Evolutionary conservation across 1,140 invertebrate genomes (phyloP).

Genomic region (Anoplolepis gracilipes): DNA sequence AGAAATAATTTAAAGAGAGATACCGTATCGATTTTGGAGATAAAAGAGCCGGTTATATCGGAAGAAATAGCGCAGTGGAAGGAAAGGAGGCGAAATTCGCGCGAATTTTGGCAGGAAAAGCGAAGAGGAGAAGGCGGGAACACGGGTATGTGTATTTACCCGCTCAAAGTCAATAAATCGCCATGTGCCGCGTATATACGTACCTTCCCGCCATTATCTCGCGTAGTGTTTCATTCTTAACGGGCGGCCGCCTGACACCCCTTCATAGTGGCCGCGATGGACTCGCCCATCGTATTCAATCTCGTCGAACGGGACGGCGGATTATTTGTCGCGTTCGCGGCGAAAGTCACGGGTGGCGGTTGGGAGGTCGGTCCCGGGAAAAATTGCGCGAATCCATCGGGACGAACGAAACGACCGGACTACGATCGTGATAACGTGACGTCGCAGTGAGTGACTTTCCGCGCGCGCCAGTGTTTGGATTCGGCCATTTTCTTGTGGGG

Average conservation of each 20-base stretch:
- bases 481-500: slow-evolving; percentile 80
- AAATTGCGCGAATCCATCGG: slow-evolving; percentile 40
- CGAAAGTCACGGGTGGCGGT: slow-evolving; percentile 22
- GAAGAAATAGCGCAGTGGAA: neutral
- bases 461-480: slow-evolving; percentile 62
- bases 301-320: neutral
- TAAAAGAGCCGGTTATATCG: slow-evolving; percentile 22
- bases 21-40: slow-evolving; percentile 49
- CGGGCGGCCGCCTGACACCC: slow-evolving; percentile 62
- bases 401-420: slow-evolving; percentile 48
- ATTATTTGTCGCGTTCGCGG: slow-evolving; percentile 18
- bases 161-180: slow-evolving; percentile 50
- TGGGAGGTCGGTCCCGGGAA: neutral
- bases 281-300: slow-evolving; percentile 75
- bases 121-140: slow-evolving; percentile 39
- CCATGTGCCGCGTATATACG: slow-evolving; percentile 62
- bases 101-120: slow-evolving; percentile 31
- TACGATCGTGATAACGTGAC: neutral
- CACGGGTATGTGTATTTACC: slow-evolving; percentile 68
- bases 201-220: slow-evolving; percentile 80
- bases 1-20: neutral
- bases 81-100: neutral
- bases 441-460: slow-evolving; percentile 17
- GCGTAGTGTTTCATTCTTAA: slow-evolving; percentile 75
- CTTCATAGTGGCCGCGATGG: slow-evolving; percentile 71